Base-by-base conservation (phyloP, 1,140 invertebrate genomes). In the Tetragonula clypearis region DNA sequence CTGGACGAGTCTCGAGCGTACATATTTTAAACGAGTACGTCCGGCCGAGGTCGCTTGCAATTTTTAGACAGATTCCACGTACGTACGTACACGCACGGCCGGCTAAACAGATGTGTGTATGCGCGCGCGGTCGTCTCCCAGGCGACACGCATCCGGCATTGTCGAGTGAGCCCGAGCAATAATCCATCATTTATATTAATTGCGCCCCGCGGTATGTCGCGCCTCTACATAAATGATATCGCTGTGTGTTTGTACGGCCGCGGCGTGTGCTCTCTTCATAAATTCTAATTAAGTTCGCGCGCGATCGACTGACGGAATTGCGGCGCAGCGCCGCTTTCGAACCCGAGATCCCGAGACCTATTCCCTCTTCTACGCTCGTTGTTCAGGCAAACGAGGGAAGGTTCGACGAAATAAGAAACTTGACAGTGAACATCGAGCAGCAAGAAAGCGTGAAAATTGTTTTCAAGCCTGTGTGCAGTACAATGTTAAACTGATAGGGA, bases 121-220 rank as follows among this genome's bases (percentile, higher is more conserved):
- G 66, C 26, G 65, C 26, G 26, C 9, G 35, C 75, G 58, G 6
- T 49, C 56, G 49, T 84, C 82, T 79, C 69, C 73, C 72, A 41
- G 58, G 84, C 84, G 81, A 88, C 87, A 86, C 66, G 86, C 81
- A 92, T 90, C 85, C 90, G 90, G 90, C 86, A 77, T 85, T 79
- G 86, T 85, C 87, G 86, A 88, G 87, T 87, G 86, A 72, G 72
- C 66, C 41, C 84, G 84, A 72, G 71, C 84, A 90, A 91, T 92
- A 92, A 93, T 94, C 89, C 92, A 93, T 93, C 93, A 94, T 93
- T 94, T 93, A 94, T 93, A 94, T 93, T 94, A 94, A 94, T 94
- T 94, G 92, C 88, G 89, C 79, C 85, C 90, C 79, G 92, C 86
- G 91, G 91, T 92, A 89, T 87, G 89, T 88, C 87, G 88, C 83